phyloP scores from a whole-genome alignment of 2,113 vertebrate species.

The Psettodes erumei region DNA sequence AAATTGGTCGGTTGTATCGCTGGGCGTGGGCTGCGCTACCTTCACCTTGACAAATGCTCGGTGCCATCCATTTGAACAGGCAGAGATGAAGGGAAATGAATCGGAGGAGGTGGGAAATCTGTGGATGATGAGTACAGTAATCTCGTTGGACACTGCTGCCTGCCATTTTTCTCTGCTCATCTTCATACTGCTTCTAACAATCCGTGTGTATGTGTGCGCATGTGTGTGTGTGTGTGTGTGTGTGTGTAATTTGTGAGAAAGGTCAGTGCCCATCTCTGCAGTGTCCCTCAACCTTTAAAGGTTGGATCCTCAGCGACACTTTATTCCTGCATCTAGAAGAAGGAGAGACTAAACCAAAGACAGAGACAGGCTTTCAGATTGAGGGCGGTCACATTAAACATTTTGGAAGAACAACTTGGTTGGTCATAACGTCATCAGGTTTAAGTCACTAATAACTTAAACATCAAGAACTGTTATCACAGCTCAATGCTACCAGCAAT shows the following conservation, averaged over 20 bases:
- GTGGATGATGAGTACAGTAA: constrained; percentile 81
- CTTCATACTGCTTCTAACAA: constrained; percentile 36
- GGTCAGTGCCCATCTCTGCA: constrained; percentile 81
- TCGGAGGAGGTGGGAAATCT: constrained; percentile 65
- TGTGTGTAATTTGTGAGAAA: constrained; percentile 76
- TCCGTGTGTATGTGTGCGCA: constrained; percentile 49
- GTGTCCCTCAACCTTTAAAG: constrained; percentile 82
- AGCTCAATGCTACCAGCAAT: not conserved
- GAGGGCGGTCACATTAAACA: constrained; percentile 13
- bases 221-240: constrained; percentile 26
- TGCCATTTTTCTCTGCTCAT: constrained; percentile 68
- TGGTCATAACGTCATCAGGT: not conserved
- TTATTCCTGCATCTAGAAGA: constrained; percentile 49
- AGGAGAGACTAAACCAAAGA: constrained; percentile 36
- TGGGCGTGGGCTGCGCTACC: constrained; percentile 53
- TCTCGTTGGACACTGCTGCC: constrained; percentile 76
- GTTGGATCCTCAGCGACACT: constrained; percentile 77
- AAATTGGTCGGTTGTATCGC: constrained; percentile 67
- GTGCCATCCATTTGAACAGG: constrained; percentile 69
- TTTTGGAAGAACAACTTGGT: constrained; percentile 40
- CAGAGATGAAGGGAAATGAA: constrained; percentile 73
- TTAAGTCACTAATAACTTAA: not conserved
- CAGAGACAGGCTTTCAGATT: constrained; percentile 29
- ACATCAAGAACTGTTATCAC: not conserved
- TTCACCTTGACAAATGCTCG: constrained; percentile 79